Conservation (phyloP, 2,113 vertebrate species). For the Zapornia atra region DNA sequence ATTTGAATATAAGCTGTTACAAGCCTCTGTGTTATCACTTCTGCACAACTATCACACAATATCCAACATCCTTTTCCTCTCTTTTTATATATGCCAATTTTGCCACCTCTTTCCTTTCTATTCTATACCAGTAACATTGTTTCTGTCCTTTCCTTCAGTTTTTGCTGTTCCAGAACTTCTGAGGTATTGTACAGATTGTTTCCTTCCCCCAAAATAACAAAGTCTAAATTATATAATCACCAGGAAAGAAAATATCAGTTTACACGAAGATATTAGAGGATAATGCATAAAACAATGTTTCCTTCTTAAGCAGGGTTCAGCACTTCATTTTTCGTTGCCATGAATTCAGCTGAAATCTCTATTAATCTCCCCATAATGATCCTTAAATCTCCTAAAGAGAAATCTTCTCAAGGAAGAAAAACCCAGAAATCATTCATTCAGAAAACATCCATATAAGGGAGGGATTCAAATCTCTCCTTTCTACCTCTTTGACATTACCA, state of each 20-base stretch:
- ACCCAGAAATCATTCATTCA: neutral
- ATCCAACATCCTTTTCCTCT: rapidly evolving
- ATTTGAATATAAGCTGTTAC: neutral
- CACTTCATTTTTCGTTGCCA: neutral
- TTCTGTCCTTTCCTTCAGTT: neutral
- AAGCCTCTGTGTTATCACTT: neutral
- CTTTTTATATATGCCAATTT: neutral
- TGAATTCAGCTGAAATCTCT: neutral
- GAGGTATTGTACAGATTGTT: neutral
- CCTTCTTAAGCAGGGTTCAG: neutral
- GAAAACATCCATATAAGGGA: neutral
- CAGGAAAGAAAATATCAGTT: neutral
- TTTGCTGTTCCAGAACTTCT: neutral
- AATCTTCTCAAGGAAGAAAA: neutral
- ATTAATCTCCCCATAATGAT: neutral
- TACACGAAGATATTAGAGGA: neutral
- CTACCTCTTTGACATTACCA: neutral
- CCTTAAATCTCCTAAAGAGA: neutral
- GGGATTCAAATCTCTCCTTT: neutral
- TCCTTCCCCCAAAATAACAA: neutral
- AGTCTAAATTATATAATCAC: neutral
- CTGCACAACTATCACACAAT: neutral
- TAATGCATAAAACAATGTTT: neutral
- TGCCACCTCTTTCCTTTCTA: neutral
- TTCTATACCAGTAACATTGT: neutral